These are phyloP conservation scores for Helicoverpa zea DNA, from an alignment of 1,140 invertebrate genomes.

Conservation along the genomic window DNA sequence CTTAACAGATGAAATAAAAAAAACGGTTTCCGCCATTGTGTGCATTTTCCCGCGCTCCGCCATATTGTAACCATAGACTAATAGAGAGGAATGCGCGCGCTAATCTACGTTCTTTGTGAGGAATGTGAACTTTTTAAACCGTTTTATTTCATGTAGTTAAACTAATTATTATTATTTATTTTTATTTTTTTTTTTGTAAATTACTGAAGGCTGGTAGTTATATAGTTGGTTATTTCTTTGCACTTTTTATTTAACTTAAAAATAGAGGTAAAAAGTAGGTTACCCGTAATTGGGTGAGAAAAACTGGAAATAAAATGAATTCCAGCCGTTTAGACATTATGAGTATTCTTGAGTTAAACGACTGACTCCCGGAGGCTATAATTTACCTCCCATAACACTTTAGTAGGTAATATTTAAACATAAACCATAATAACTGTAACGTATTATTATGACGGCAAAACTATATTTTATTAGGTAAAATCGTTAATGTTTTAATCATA, in stretches of 20 bases:
- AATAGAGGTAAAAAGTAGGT: too few species aligned
- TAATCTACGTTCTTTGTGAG: conserved; percentile 33
- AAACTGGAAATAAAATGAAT: too few species aligned
- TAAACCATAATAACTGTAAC: neutral
- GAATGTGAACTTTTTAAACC: conserved; percentile 24
- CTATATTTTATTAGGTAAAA: neutral
- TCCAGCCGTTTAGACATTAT: neutral
- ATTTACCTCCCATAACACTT: neutral
- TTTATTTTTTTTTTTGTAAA: neutral
- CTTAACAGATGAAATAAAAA: conserved; percentile 58
- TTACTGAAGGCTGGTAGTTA: neutral
- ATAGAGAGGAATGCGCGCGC: conserved; percentile 47
- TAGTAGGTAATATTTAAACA: neutral
- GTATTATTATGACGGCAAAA: neutral
- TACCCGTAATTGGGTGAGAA: too few species aligned
- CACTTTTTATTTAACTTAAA: too few species aligned
- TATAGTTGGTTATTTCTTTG: neutral
- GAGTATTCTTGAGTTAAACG: neutral
- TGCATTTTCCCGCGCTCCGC: conserved; percentile 56
- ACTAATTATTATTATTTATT: neutral
- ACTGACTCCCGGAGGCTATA: neutral
- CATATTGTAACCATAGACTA: conserved; percentile 55
- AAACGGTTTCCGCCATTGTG: conserved; percentile 63
- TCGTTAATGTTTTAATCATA: too few species aligned
- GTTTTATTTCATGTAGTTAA: conserved; percentile 10